Conservation (phyloP, 2,888 invertebrate species). For the Pristionchus fissidentatus region DNA sequence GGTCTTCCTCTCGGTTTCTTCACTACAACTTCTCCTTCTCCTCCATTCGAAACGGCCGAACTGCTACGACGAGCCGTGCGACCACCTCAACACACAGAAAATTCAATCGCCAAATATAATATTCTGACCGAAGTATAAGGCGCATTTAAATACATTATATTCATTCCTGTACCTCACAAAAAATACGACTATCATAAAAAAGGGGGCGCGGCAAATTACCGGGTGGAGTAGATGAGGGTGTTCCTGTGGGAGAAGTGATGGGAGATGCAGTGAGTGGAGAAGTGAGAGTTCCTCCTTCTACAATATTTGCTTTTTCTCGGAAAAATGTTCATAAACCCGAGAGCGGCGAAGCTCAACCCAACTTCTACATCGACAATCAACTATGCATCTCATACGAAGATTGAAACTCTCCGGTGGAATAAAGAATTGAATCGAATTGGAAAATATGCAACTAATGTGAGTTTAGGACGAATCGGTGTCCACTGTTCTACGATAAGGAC, state of each 20-base stretch:
- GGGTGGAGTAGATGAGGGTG: neutral
- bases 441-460: too few relatives aligned
- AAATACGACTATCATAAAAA: neutral
- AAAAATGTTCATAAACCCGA: too few relatives aligned
- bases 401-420: too few relatives aligned
- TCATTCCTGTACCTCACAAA: too few relatives aligned
- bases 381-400: too few relatives aligned
- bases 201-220: neutral
- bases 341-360: too few relatives aligned
- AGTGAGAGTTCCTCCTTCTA: neutral
- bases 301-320: too few relatives aligned
- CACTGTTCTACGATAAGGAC: neutral
- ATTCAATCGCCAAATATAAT: neutral
- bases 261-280: neutral
- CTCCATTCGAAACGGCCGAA: slow-evolving; percentile 42
- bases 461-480: neutral
- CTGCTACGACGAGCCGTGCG: slow-evolving; percentile 13
- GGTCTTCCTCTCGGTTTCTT: slow-evolving; percentile 64
- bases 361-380: too few relatives aligned
- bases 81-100: neutral
- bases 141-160: too few relatives aligned
- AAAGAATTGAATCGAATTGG: too few relatives aligned
- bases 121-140: neutral
- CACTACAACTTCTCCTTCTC: slow-evolving; percentile 50
- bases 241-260: slow-evolving; percentile 11